Evolutionary conservation across 2,113 vertebrate species (phyloP).

Genomic region (Thunnus maccoyii): DNA sequence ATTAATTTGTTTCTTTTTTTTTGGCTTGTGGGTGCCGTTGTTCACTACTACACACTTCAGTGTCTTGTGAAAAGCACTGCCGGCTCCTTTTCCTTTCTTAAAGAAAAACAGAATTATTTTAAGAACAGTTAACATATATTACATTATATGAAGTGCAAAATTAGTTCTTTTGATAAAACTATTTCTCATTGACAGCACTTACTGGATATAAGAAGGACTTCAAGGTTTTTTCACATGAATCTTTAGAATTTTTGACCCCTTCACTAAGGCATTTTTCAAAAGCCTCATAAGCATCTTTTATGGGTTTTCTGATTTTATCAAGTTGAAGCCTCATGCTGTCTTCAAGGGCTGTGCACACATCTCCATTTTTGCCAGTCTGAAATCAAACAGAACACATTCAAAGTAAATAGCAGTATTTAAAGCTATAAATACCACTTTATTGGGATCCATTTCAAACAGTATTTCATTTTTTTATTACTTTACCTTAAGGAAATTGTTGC

Average conservation of each 20-base stretch:
- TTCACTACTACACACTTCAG: conserved; percentile 3
- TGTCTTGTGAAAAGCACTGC: background rate
- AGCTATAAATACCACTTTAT: too few species aligned
- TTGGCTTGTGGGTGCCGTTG: background rate
- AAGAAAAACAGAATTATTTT: background rate
- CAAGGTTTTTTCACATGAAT: background rate
- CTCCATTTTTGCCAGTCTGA: background rate
- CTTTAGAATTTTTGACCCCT: background rate
- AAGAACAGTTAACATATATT: background rate
- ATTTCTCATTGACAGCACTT: background rate
- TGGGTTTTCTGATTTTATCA: background rate
- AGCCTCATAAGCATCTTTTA: background rate
- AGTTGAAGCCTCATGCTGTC: background rate
- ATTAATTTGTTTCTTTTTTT: background rate
- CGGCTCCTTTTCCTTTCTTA: background rate
- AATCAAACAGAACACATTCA: background rate
- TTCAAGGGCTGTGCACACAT: background rate
- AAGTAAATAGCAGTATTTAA: too few species aligned
- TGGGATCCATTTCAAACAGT: too few species aligned
- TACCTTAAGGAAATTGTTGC: too few species aligned
- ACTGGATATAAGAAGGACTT: background rate
- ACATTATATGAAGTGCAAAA: background rate
- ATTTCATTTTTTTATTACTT: too few species aligned
- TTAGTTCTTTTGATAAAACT: background rate
- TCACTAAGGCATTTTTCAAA: background rate